These are phyloP conservation scores for Eulimnadia texana DNA, from an alignment of 1,140 invertebrate species.

Conservation along the genomic window DNA sequence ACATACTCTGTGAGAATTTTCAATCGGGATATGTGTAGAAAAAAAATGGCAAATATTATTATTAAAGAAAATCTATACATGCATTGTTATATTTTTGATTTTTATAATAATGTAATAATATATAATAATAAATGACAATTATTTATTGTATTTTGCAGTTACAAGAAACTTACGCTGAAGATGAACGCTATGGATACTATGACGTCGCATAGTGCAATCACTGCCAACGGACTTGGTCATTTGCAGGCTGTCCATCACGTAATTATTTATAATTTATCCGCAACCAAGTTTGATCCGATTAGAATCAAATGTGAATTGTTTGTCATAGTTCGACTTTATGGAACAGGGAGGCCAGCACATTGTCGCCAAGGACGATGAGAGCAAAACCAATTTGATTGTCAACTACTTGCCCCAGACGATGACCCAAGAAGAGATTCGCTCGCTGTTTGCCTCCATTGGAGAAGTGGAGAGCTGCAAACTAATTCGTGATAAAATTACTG, in stretches of 20 bases:
- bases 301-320: no score
- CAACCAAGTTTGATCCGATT: no score
- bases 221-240: neutral
- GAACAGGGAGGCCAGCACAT: slow-evolving; percentile 6
- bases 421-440: slow-evolving; percentile 97
- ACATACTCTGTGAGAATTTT: no score
- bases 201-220: neutral
- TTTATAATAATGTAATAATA: no score
- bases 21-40: no score
- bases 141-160: no score
- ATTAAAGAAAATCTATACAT: no score
- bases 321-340: neutral
- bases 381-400: slow-evolving; percentile 96
- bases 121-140: no score
- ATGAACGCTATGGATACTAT: neutral
- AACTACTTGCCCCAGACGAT: slow-evolving; percentile 99
- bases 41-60: no score
- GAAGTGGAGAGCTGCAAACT: slow-evolving; percentile 98
- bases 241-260: neutral
- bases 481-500: slow-evolving; percentile 94
- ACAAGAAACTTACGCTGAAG: neutral
- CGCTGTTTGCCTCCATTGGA: slow-evolving; percentile 92
- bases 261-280: neutral
- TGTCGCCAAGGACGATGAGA: slow-evolving; percentile 46
- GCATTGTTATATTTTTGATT: no score